Evolutionary conservation across 2,797 vertebrate species (phyloP).

Genomic region (Argentina silus): DNA sequence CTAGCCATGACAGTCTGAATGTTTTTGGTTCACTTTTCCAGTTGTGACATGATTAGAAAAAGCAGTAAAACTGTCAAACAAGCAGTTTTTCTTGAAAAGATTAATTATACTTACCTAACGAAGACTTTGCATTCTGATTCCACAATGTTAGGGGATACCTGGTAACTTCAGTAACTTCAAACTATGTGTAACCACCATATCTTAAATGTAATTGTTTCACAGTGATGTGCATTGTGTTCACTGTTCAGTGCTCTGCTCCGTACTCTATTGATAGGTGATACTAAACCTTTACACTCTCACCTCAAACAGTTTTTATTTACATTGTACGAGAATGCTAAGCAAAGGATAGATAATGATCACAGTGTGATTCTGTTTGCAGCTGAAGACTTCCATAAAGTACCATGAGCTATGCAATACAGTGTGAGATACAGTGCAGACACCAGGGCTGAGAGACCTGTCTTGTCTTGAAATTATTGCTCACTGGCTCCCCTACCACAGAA

Average conservation of each 20-base stretch:
- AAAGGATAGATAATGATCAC: not conserved
- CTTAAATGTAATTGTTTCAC: not conserved
- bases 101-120: not conserved
- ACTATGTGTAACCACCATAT: not conserved
- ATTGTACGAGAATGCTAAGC: not conserved
- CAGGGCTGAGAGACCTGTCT: conserved; percentile 35
- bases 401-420: conserved; percentile 8
- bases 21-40: conserved; percentile 8
- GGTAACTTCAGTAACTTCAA: not conserved
- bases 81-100: not conserved
- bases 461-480: conserved; percentile 43
- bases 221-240: not conserved
- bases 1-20: conserved; percentile 10
- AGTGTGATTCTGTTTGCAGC: not conserved
- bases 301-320: not conserved
- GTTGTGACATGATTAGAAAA: conserved; percentile 21
- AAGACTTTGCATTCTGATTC: not conserved
- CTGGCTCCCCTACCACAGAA: conserved; percentile 16
- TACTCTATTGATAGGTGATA: too few species aligned
- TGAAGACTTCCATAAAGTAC: not conserved
- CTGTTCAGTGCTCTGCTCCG: too few species aligned
- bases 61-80: conserved; percentile 8
- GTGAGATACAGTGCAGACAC: conserved; percentile 2
- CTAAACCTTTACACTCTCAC: too few species aligned
- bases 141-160: not conserved